A percentile compares a stretch with the other conserved stretches of the same genome.
These are phyloP conservation scores for Halcyon leucocephala DNA, from an alignment of 2,797 vertebrate species.

Conservation along the genomic window DNA sequence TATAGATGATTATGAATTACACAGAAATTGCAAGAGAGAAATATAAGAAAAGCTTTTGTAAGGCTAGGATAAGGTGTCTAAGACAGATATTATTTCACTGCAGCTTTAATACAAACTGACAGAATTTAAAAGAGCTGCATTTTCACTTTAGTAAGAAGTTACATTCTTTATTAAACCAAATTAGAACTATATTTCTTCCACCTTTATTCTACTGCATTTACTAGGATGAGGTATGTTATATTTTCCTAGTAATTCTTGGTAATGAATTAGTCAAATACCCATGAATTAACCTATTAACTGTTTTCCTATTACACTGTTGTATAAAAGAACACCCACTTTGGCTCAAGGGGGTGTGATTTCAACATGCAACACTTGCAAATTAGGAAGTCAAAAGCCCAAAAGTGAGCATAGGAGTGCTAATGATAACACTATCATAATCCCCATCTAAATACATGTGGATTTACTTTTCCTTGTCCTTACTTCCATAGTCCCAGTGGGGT, in stretches of 20 bases:
- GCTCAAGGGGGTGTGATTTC: neutral
- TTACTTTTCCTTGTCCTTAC: neutral
- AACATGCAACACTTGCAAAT: neutral
- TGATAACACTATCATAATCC: neutral
- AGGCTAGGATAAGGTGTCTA: neutral
- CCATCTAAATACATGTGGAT: accelerated
- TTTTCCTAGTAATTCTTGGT: neutral
- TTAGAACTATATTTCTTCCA: neutral
- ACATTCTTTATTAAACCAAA: neutral
- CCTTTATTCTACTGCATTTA: neutral
- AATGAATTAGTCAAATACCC: neutral
- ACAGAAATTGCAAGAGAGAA: neutral
- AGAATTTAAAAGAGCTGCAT: neutral
- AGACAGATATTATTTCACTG: neutral
- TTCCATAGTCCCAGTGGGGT: neutral
- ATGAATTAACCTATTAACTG: neutral
- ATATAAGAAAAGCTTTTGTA: neutral
- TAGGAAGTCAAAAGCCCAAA: neutral
- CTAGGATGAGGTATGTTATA: too few relatives aligned
- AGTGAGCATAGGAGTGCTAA: neutral
- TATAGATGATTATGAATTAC: neutral
- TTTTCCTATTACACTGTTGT: neutral
- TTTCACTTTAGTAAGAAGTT: neutral
- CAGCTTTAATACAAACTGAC: neutral
- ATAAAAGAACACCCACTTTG: neutral